Evolutionary conservation across 1,140 invertebrate species (phyloP), one percentile per base, ranked within the genome.

Genomic region (Pinna nobilis): DNA sequence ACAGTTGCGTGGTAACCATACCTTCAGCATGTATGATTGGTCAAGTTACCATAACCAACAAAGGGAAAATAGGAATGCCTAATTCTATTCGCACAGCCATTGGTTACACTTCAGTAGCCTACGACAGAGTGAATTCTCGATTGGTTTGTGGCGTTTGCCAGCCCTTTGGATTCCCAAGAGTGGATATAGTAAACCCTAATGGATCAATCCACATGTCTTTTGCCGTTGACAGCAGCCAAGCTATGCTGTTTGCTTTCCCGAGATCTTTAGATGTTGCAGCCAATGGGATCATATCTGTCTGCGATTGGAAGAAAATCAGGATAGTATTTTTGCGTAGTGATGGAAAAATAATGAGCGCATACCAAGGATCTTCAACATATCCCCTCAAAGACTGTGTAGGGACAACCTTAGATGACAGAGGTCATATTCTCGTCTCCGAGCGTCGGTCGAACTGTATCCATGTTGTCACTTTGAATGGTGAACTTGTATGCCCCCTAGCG

Each of bases 291-390:
- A 37, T 73, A 18, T n/a, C 53, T 11, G 51, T 65, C 0, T 67
- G 71, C 25, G 71, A 73, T 32, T 73, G 71, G 71, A 47, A 50
- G 15, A 66, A 51, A 35, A 67, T 51, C 13, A 49, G 47, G 0
- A 41, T 73, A 18, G 5, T 73, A 1, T 73, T 67, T 28, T n/a
- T 73, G 41, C 39, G 20, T 11, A 37, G 37, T 1, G 55, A 73
- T 15, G 71, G 63, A 4, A 41, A 25, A 15, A 67, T 73, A 6
- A 13, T 35, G 2, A 64, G 71, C 7, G 35, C 32, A n/a, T 67
- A 67, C 35, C 25, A 49, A 7, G 53, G 71, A 20, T 32, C 25
- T n/a, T n/a, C 13, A 18, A 32, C 47, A 15, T 7, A 37, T 13
- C 51, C 63, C 1, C 30, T 73, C 11, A 9, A n/a, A 23, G 55